Conservation (phyloP, 2,113 vertebrate genomes). For the Mormoops blainvillei region DNA sequence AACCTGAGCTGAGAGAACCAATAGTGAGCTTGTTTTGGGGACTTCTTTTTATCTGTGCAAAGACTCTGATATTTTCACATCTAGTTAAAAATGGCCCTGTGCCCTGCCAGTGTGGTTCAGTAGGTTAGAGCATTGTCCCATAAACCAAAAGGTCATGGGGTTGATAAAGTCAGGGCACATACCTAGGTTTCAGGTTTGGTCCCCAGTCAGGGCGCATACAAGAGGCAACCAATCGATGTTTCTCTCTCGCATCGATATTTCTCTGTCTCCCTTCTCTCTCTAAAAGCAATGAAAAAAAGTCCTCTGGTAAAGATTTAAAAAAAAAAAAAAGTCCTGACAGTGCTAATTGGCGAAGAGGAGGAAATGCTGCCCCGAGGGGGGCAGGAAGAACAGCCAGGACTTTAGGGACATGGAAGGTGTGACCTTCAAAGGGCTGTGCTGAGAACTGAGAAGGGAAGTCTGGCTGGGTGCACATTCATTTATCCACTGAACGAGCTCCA, state of each 20-base stretch:
- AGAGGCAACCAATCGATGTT: too few relatives aligned
- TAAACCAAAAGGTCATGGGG: too few relatives aligned
- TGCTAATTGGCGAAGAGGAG: background rate
- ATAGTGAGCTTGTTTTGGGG: background rate
- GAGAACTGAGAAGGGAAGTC: background rate
- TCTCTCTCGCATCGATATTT: too few relatives aligned
- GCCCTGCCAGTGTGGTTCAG: too few relatives aligned
- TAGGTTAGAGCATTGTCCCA: too few relatives aligned
- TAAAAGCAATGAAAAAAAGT: too few relatives aligned
- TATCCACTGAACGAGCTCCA: fast-evolving
- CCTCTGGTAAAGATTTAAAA: too few relatives aligned
- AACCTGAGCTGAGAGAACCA: background rate
- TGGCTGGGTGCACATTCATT: background rate
- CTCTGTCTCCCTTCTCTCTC: too few relatives aligned
- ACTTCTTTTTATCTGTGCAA: background rate
- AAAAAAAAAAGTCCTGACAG: too few relatives aligned
- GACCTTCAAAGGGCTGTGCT: background rate
- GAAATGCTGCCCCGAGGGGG: background rate
- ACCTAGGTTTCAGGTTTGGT: too few relatives aligned
- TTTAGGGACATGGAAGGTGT: background rate
- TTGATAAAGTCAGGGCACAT: too few relatives aligned
- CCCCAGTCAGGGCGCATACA: too few relatives aligned
- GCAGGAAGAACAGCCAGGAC: background rate
- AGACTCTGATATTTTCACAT: background rate
- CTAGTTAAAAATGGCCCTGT: fast-evolving